phyloP scores from a whole-genome alignment of 1,140 invertebrate genomes.

The Mya arenaria region DNA sequence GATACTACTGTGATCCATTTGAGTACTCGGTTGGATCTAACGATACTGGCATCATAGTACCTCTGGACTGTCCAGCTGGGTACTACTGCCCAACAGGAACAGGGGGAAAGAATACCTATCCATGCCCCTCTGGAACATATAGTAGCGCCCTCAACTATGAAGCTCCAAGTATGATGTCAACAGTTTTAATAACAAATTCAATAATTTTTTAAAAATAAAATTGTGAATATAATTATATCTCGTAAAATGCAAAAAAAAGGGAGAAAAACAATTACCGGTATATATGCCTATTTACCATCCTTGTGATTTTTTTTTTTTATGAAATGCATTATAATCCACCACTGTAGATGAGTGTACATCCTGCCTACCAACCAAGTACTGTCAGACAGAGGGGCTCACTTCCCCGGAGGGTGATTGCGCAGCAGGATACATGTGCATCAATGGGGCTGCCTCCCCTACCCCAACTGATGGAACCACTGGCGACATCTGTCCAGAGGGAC shows the following conservation, averaged over 20 bases:
- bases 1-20: conserved; percentile 77
- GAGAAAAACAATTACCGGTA: too few relatives aligned
- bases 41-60: conserved; percentile 72
- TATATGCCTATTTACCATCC: not conserved
- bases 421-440: conserved; percentile 72
- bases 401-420: conserved; percentile 66
- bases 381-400: conserved; percentile 69
- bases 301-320: not conserved
- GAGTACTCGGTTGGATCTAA: conserved; percentile 63
- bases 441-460: conserved; percentile 65
- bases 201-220: too few relatives aligned
- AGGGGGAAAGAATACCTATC: conserved; percentile 66
- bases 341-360: conserved; percentile 63
- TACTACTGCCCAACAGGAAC: conserved; percentile 75
- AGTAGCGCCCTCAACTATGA: conserved; percentile 46
- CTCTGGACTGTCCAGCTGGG: conserved; percentile 69
- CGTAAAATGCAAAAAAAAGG: too few relatives aligned
- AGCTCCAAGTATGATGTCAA: conserved; percentile 66
- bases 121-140: conserved; percentile 75
- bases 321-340: not conserved
- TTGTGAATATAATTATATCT: too few relatives aligned
- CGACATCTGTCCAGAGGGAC: conserved; percentile 69
- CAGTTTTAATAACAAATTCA: too few relatives aligned
- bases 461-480: conserved; percentile 75
- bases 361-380: conserved; percentile 73